Percentiles rank a stretch among this genome's conserved stretches.
Evolutionary conservation across 2,888 invertebrate genomes (phyloP).

Genomic region (Metallyticus violacea): DNA sequence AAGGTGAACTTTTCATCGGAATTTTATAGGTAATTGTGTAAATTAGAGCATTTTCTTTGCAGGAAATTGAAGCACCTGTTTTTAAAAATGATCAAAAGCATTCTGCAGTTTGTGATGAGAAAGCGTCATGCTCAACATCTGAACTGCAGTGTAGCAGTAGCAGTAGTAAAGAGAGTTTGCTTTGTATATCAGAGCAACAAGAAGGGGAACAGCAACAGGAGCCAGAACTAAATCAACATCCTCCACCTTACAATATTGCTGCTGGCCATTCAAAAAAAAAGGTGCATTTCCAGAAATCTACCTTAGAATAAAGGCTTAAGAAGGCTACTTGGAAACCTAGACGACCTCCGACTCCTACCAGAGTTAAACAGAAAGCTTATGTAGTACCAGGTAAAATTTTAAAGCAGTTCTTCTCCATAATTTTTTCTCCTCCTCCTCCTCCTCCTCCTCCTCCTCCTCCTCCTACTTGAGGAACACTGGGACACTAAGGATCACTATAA

Average conservation of each 20-base stretch:
- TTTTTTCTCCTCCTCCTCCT: too few species aligned
- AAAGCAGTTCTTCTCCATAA: too few species aligned
- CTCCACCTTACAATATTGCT: slow-evolving; percentile 82
- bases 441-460: too few species aligned
- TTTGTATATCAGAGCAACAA: background rate
- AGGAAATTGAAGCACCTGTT: background rate
- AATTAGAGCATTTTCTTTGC: background rate
- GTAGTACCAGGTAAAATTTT: too few species aligned
- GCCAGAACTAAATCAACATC: slow-evolving; percentile 40
- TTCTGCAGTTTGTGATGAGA: background rate
- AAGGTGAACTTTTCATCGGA: too few species aligned
- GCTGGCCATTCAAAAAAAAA: slow-evolving; percentile 80
- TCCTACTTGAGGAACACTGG: too few species aligned
- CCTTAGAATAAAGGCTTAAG: background rate
- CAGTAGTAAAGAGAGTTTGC: background rate
- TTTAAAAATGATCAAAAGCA: background rate
- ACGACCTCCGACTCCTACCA: too few species aligned
- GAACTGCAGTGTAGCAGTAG: background rate
- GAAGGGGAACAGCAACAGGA: background rate
- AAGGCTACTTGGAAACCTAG: background rate
- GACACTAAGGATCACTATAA: too few species aligned
- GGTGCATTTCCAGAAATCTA: slow-evolving; percentile 54
- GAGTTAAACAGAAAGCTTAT: too few species aligned
- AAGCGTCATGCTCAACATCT: background rate
- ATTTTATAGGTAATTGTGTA: too few species aligned